Conservation (phyloP, 2,113 vertebrate genomes). For the Cyprinodon tularosa region DNA sequence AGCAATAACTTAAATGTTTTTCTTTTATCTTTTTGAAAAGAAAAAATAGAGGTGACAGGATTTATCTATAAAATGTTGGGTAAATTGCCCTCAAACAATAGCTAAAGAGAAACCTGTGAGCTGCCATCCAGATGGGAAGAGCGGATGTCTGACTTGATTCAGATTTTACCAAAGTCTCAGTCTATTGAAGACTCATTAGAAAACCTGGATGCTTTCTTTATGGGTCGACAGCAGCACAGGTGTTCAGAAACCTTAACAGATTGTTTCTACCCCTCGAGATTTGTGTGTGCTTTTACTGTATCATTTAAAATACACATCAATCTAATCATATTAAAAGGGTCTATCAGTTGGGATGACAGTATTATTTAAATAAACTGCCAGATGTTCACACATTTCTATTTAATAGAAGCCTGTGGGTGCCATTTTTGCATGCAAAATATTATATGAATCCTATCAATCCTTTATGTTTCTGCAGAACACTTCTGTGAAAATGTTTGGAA, state of each 20-base stretch:
- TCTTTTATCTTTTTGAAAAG: too few species aligned
- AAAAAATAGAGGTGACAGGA: not conserved
- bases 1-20: too few species aligned
- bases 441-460: not conserved
- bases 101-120: slow-evolving; percentile 28
- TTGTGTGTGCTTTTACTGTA: slow-evolving; percentile 4
- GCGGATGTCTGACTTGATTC: slow-evolving; percentile 31
- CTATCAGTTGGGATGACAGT: not conserved
- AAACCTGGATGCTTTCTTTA: slow-evolving; percentile 29
- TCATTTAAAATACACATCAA: not conserved
- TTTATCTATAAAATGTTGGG: not conserved
- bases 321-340: not conserved
- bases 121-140: slow-evolving; percentile 31
- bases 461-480: not conserved
- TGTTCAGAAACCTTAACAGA: slow-evolving; percentile 51
- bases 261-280: slow-evolving; percentile 20
- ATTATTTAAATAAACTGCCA: not conserved
- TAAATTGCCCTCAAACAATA: slow-evolving; percentile 13
- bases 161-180: slow-evolving; percentile 37
- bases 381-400: not conserved
- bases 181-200: slow-evolving; percentile 40
- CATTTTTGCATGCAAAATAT: not conserved
- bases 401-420: not conserved
- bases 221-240: slow-evolving; percentile 55
- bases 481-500: not conserved